Percentiles rank a stretch among this genome's conserved stretches.
These are phyloP conservation scores for Acipenser transmontanus DNA, from an alignment of 2,797 vertebrate genomes.

Conservation along the genomic window DNA sequence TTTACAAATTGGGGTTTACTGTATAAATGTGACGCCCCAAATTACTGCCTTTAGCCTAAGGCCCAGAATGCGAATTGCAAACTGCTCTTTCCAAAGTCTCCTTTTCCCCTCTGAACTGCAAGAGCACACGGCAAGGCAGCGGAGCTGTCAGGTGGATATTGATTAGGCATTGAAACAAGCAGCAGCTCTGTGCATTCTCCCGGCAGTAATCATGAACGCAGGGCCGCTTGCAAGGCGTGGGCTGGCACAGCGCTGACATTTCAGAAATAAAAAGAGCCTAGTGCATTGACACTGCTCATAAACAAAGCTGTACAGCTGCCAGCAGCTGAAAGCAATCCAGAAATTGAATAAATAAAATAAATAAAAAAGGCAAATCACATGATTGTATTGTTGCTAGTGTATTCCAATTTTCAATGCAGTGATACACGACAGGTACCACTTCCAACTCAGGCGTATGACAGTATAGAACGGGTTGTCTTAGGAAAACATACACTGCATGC, in stretches of 20 bases:
- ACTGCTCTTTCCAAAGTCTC: conserved; percentile 28
- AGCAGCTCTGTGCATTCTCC: conserved; percentile 31
- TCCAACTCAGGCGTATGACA: too few species aligned
- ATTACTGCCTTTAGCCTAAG: conserved; percentile 32
- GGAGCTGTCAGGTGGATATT: conserved; percentile 39
- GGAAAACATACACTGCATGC: too few species aligned
- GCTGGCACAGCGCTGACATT: conserved; percentile 20
- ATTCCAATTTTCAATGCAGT: too few species aligned
- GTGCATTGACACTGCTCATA: not conserved
- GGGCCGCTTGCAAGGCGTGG: conserved; percentile 17
- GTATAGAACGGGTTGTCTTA: too few species aligned
- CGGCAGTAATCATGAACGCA: conserved; percentile 38
- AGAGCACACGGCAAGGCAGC: conserved; percentile 2
- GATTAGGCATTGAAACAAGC: conserved; percentile 40
- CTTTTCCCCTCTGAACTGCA: not conserved
- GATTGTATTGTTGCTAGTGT: too few species aligned
- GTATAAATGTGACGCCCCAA: conserved; percentile 38
- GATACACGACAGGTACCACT: too few species aligned
- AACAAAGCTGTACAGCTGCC: not conserved
- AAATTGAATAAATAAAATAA: conserved; percentile 4
- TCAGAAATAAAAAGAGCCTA: conserved; percentile 12
- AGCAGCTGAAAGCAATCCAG: not conserved
- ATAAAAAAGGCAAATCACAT: not conserved
- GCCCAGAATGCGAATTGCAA: conserved; percentile 34
- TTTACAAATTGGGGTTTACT: too few species aligned